Conservation (phyloP, 1,140 invertebrate species). For the Pseudomyrmex gracilis region DNA sequence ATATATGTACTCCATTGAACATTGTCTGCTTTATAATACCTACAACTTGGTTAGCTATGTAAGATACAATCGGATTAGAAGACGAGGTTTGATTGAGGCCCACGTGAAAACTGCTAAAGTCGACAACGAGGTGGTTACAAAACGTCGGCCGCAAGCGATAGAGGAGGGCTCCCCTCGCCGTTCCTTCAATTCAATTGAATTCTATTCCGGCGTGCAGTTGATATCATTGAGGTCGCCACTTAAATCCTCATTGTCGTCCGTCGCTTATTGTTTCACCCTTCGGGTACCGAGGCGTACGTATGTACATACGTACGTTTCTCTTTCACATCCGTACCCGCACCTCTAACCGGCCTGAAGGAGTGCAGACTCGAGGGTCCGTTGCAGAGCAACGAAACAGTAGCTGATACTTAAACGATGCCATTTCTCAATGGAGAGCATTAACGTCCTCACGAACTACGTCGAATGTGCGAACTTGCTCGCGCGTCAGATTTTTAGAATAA, state of each 20-base stretch:
- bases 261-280: conserved; percentile 85
- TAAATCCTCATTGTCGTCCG: conserved; percentile 85
- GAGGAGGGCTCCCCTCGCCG: conserved; percentile 76
- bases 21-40: background rate
- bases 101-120: conserved; percentile 63
- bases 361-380: conserved; percentile 63
- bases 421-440: conserved; percentile 52
- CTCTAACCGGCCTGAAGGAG: conserved; percentile 72
- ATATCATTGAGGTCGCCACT: conserved; percentile 85
- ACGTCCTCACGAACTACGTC: conserved; percentile 6
- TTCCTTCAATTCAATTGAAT: conserved; percentile 85
- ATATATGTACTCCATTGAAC: background rate
- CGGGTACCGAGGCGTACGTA: conserved; percentile 74
- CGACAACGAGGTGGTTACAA: conserved; percentile 73
- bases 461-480: conserved; percentile 22
- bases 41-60: background rate
- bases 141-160: conserved; percentile 70
- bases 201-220: conserved; percentile 84
- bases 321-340: conserved; percentile 77
- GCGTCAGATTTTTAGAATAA: conserved; percentile 12
- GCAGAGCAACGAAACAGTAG: conserved; percentile 67
- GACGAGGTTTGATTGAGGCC: background rate
- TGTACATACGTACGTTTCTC: conserved; percentile 79
- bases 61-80: conserved; percentile 2
- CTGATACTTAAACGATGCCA: conserved; percentile 53